Evolutionary conservation across 2,888 invertebrate genomes (phyloP).

Genomic region (Heliconius charithonia): DNA sequence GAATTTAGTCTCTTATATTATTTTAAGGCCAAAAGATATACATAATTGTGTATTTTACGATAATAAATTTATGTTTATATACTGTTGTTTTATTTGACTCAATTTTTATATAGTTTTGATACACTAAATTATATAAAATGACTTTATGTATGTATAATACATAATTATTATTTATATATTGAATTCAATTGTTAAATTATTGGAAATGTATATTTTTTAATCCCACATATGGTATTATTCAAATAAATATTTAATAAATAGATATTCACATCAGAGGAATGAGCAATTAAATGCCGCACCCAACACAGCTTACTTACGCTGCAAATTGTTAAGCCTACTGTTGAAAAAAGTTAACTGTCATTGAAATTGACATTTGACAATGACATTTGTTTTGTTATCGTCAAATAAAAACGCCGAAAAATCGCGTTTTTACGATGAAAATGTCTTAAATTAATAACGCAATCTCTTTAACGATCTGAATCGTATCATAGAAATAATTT

Average conservation of each 20-base stretch:
- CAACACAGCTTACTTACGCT: neutral
- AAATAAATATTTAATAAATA: neutral
- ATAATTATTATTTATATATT: no score
- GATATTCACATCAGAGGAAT: neutral
- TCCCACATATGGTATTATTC: neutral
- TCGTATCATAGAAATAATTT: slow-evolving; percentile 43
- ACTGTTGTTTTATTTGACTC: slow-evolving; percentile 52
- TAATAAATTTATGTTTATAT: slow-evolving; percentile 79
- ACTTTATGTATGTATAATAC: no score
- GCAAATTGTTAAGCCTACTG: neutral
- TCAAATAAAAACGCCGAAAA: slow-evolving; percentile 43
- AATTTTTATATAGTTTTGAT: neutral
- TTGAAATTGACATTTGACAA: slow-evolving; percentile 10
- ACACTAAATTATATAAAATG: no score
- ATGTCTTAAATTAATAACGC: slow-evolving; percentile 39
- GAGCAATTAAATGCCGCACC: no score
- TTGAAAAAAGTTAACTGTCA: slow-evolving; percentile 6
- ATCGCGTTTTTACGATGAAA: slow-evolving; percentile 42
- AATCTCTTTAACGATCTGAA: slow-evolving; percentile 52
- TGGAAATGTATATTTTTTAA: neutral
- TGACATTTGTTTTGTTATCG: slow-evolving; percentile 46
- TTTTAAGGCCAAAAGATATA: slow-evolving; percentile 82
- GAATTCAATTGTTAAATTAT: no score
- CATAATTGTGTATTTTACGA: slow-evolving; percentile 79
- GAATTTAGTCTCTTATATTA: slow-evolving; percentile 77